Evolutionary conservation across 1,140 invertebrate species (phyloP).

Genomic region (Campoletis sonorensis): DNA sequence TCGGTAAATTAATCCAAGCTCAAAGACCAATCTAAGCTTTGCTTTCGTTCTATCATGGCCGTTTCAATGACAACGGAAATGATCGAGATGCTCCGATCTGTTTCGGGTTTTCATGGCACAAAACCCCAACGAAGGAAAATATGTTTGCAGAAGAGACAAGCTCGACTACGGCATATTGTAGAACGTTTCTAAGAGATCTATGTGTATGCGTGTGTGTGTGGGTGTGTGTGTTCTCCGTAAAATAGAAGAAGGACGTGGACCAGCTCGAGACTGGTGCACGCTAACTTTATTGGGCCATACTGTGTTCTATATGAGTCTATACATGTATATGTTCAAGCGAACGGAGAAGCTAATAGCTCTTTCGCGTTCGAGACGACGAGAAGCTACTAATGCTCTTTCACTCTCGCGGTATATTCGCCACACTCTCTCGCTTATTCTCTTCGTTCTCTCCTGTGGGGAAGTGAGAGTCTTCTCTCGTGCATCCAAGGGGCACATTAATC

Average conservation of each 20-base stretch:
- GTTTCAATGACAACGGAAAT: background rate
- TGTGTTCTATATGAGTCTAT: background rate
- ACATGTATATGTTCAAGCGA: constrained; percentile 11
- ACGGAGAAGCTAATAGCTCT: constrained; percentile 57
- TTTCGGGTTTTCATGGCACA: background rate
- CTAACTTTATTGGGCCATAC: constrained; percentile 47
- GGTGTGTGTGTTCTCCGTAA: no score
- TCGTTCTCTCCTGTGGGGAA: background rate
- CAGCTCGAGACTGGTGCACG: background rate
- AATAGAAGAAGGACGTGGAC: background rate
- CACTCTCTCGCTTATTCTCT: background rate
- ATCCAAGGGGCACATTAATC: constrained; percentile 57
- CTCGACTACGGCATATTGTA: background rate
- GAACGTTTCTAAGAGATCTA: background rate
- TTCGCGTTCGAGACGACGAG: constrained; percentile 53
- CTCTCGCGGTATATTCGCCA: constrained; percentile 15
- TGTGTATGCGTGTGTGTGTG: background rate
- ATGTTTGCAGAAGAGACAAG: constrained; percentile 4
- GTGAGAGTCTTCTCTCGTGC: constrained; percentile 29
- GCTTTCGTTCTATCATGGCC: background rate
- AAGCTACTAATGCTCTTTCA: constrained; percentile 47
- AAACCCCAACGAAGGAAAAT: background rate
- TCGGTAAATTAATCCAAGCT: background rate
- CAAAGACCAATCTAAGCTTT: background rate
- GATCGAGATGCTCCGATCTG: constrained; percentile 9